A percentile compares a stretch with the other conserved stretches of the same genome.
phyloP scores from a whole-genome alignment of 2,113 vertebrate species.

The Centropus bengalensis region DNA sequence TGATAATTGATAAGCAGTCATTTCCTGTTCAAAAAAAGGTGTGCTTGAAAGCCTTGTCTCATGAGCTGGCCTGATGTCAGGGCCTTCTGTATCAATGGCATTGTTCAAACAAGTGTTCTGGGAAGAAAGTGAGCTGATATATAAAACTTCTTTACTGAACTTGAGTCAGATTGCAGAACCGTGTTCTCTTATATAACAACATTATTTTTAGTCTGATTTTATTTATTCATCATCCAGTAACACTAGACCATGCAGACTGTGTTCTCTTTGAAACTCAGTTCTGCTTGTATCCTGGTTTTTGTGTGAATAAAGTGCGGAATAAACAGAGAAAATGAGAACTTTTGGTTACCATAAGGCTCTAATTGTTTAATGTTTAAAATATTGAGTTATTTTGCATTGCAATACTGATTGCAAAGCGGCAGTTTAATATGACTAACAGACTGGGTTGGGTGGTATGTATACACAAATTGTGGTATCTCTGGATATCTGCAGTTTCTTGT shows the following conservation, averaged over 20 bases:
- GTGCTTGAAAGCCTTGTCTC: fast-evolving
- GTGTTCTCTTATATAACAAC: background rate
- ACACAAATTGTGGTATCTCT: background rate
- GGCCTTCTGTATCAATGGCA: background rate
- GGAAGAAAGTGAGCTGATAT: background rate
- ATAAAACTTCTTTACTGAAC: background rate
- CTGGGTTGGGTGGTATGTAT: background rate
- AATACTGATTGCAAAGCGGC: background rate
- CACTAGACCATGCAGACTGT: background rate
- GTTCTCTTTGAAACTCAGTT: background rate
- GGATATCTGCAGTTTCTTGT: background rate
- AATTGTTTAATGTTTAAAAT: background rate
- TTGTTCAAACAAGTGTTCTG: background rate
- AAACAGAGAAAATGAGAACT: background rate
- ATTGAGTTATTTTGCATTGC: background rate
- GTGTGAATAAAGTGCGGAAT: background rate
- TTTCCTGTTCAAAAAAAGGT: background rate
- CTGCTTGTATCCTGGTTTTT: background rate
- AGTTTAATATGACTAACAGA: background rate
- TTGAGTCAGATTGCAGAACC: background rate
- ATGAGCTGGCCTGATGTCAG: background rate
- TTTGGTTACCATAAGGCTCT: background rate
- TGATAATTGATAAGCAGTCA: background rate
- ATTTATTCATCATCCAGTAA: background rate
- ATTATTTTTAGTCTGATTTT: constrained; percentile 24